phyloP scores from a whole-genome alignment of 2,113 vertebrate genomes.

The Gallinago media region DNA sequence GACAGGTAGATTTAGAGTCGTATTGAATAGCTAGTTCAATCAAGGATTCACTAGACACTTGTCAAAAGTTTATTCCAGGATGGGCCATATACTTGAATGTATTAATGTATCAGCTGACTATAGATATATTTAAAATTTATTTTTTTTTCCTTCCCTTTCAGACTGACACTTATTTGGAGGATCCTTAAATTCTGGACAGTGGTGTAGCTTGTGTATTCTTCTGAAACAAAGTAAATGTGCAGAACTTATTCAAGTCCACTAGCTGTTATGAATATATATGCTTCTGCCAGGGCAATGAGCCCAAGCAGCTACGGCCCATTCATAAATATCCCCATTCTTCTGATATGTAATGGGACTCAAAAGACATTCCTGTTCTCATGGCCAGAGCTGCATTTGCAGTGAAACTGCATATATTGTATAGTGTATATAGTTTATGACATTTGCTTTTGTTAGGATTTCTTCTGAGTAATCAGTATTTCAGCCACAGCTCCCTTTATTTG shows the following conservation, averaged over 20 bases:
- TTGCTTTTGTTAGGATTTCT: constrained; percentile 45
- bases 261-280: constrained; percentile 35
- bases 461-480: constrained; percentile 53
- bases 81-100: neutral
- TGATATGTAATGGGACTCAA: constrained; percentile 17
- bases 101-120: neutral
- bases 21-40: neutral
- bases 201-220: neutral
- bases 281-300: constrained; percentile 34
- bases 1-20: constrained; percentile 24
- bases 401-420: neutral
- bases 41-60: neutral
- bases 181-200: neutral
- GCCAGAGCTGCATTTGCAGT: neutral
- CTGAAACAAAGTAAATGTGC: neutral
- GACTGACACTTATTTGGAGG: neutral
- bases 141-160: neutral
- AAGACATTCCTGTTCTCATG: neutral
- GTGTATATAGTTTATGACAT: constrained; percentile 13
- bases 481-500: neutral
- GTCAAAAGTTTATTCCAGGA: neutral
- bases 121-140: neutral
- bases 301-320: constrained; percentile 42
- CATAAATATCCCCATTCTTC: constrained; percentile 34
- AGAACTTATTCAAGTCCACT: neutral